phyloP scores from a whole-genome alignment of 2,113 vertebrate species.

The Platichthys flesus region DNA sequence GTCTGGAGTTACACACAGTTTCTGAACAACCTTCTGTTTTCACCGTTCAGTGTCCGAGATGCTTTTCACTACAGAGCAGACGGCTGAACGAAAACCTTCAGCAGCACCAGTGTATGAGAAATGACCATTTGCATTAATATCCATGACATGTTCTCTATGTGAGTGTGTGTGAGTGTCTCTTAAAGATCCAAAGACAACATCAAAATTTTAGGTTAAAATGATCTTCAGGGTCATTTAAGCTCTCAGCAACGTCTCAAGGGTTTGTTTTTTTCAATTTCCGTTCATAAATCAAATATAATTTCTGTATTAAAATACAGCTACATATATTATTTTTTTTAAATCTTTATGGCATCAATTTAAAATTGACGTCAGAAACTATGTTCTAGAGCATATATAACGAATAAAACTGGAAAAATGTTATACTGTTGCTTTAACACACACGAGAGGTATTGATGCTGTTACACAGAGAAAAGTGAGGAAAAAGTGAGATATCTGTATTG shows the following conservation, averaged over 20 bases:
- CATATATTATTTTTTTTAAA: no score
- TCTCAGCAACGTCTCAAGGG: neutral
- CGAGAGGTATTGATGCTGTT: no score
- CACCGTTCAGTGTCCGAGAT: neutral
- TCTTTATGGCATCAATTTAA: no score
- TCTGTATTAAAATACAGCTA: no score
- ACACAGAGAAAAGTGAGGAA: no score
- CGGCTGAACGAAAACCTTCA: neutral
- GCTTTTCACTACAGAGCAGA: slow-evolving; percentile 6
- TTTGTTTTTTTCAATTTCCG: slow-evolving; percentile 10
- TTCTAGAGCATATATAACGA: no score
- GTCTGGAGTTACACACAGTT: slow-evolving; percentile 17
- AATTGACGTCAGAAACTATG: no score
- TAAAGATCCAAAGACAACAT: neutral
- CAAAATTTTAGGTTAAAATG: neutral
- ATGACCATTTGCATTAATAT: slow-evolving; percentile 35
- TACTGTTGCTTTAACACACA: no score
- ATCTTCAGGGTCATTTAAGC: slow-evolving; percentile 3
- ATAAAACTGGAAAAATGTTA: no score
- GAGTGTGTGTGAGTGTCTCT: neutral
- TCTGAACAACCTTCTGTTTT: neutral
- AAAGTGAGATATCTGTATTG: neutral
- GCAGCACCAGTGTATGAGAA: slow-evolving; percentile 12
- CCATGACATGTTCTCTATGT: neutral
- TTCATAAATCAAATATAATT: no score